Conservation (phyloP, 2,113 vertebrate species). For the Centrocercus urophasianus region DNA sequence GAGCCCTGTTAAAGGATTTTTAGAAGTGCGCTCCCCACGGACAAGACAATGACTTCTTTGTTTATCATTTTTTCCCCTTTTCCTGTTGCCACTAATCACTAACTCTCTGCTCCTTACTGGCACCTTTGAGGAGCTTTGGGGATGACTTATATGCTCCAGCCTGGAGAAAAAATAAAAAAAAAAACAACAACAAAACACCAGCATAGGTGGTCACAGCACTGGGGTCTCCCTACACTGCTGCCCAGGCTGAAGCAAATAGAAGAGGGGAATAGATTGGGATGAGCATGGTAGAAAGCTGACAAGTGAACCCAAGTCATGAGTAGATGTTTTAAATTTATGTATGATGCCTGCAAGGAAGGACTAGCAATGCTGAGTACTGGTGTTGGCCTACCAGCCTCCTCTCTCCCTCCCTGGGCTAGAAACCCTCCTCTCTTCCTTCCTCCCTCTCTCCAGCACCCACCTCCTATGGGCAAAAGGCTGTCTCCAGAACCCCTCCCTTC, state of each 20-base stretch:
- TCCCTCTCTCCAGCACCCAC: not conserved
- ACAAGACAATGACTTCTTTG: conserved; percentile 59
- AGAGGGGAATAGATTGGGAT: not conserved
- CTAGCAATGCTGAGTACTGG: not conserved
- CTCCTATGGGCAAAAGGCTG: not conserved
- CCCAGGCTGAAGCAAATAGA: fast-evolving
- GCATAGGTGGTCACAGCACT: fast-evolving
- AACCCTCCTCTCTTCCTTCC: not conserved
- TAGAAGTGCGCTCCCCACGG: conserved; percentile 62
- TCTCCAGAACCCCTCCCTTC: not conserved
- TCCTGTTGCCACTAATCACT: conserved; percentile 70
- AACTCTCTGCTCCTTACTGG: conserved; percentile 54
- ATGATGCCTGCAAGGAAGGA: not conserved
- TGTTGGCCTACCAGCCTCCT: not conserved
- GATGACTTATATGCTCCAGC: conserved; percentile 2
- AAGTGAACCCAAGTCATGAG: not conserved
- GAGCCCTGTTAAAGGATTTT: conserved; percentile 73
- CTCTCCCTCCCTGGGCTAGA: not conserved
- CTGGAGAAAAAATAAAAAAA: not conserved
- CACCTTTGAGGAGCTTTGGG: conserved; percentile 61
- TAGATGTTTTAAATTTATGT: not conserved
- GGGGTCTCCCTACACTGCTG: not conserved
- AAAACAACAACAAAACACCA: too few species aligned
- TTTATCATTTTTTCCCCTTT: conserved; percentile 59
- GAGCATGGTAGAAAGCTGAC: not conserved